phyloP scores from a whole-genome alignment of 2,113 vertebrate genomes.

The Pelobates fuscus region DNA sequence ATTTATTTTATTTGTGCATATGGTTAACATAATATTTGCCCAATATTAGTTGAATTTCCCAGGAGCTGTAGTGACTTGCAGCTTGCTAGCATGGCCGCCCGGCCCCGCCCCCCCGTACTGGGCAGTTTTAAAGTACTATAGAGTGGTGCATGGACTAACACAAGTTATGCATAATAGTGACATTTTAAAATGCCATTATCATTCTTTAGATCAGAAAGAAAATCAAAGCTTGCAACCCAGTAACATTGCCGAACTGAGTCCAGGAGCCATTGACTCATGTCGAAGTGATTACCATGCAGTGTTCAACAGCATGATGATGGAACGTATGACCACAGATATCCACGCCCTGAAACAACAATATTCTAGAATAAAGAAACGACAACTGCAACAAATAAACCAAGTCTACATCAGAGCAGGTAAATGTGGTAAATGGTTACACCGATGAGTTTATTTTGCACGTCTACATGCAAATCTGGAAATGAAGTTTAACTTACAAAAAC shows the following conservation, averaged over 20 bases:
- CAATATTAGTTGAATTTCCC: no score
- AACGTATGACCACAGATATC: slow-evolving; percentile 97
- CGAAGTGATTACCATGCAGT: slow-evolving; percentile 87
- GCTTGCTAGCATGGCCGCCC: no score
- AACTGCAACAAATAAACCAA: slow-evolving; percentile 90
- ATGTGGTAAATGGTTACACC: background rate
- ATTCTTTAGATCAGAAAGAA: slow-evolving; percentile 73
- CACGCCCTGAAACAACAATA: slow-evolving; percentile 91
- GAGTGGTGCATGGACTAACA: no score
- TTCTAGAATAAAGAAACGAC: slow-evolving; percentile 87
- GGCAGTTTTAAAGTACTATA: no score
- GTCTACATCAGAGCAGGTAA: slow-evolving; percentile 93
- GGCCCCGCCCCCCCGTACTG: no score
- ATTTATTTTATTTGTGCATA: no score
- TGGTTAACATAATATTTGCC: no score
- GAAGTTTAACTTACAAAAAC: no score
- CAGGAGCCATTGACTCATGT: slow-evolving; percentile 86
- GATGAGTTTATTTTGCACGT: background rate
- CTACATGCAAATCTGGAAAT: no score
- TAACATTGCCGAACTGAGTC: slow-evolving; percentile 91
- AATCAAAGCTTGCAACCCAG: slow-evolving; percentile 76
- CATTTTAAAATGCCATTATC: background rate
- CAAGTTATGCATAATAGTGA: no score
- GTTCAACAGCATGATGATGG: slow-evolving; percentile 98
- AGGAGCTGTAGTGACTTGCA: no score